A percentile compares a stretch with the other conserved stretches of the same genome.
phyloP scores from a whole-genome alignment of 2,888 invertebrate genomes.

The Lamellibrachia columna region DNA sequence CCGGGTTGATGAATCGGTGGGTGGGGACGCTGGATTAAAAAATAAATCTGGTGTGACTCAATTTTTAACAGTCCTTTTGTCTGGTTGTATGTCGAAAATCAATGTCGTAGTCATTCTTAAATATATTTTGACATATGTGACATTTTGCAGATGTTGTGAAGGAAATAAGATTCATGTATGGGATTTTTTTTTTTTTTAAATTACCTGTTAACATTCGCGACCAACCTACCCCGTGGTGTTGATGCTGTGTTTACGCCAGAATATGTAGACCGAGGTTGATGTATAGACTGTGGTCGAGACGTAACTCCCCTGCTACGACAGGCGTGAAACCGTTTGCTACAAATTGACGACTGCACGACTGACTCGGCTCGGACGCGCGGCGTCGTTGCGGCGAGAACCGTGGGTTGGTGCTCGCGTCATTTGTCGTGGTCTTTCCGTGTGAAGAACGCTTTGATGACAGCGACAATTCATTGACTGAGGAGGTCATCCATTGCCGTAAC shows the following conservation, averaged over 20 bases:
- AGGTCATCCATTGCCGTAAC: background rate
- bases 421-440: background rate
- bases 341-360: background rate
- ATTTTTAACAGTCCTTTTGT: background rate
- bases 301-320: conserved; percentile 4
- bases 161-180: background rate
- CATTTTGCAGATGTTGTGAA: background rate
- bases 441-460: background rate
- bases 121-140: background rate
- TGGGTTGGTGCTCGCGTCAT: background rate
- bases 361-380: background rate
- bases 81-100: background rate
- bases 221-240: background rate
- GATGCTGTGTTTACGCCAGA: background rate
- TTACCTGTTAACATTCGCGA: background rate
- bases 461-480: background rate
- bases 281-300: background rate
- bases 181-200: background rate
- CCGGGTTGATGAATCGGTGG: background rate
- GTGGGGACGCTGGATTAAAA: background rate
- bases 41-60: background rate
- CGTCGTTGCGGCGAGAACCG: background rate
- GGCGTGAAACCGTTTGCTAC: background rate
- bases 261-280: background rate
- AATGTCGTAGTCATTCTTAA: background rate